phyloP scores from a whole-genome alignment of 2,113 vertebrate genomes.

The Psilopsiagon aurifrons region DNA sequence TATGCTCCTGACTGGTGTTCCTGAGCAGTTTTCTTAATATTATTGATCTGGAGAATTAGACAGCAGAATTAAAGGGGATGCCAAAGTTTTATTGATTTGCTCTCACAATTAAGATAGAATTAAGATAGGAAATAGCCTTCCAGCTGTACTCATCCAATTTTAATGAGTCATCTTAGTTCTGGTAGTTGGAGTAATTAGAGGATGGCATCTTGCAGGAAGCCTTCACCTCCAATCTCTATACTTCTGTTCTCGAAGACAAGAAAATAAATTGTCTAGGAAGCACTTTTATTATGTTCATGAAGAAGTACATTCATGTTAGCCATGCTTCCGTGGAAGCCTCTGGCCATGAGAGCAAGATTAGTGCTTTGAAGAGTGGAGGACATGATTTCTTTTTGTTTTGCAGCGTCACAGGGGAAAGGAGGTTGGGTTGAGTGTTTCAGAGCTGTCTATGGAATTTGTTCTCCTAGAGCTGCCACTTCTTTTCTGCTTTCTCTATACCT shows the following conservation, averaged over 20 bases:
- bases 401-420: accelerated
- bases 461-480: not conserved
- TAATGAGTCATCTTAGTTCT: conserved; percentile 74
- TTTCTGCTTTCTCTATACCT: not conserved
- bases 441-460: not conserved
- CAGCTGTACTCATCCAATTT: conserved; percentile 74
- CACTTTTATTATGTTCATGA: not conserved
- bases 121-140: conserved; percentile 74
- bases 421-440: not conserved
- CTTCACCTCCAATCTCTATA: not conserved
- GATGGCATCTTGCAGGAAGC: conserved; percentile 57
- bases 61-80: conserved; percentile 49
- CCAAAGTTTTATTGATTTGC: conserved; percentile 74
- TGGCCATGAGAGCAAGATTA: not conserved
- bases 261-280: not conserved
- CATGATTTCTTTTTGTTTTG: not conserved
- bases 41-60: conserved; percentile 61
- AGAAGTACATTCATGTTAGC: accelerated
- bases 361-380: not conserved
- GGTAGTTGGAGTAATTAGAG: conserved; percentile 72
- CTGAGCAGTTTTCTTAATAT: conserved; percentile 29
- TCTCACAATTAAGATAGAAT: conserved; percentile 78
- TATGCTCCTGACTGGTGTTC: not conserved
- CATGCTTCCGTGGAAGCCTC: accelerated
- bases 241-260: not conserved